Percentiles rank a stretch among this genome's conserved stretches.
Conservation (phyloP, 2,888 invertebrate genomes). For the Hypercompe scribonia region DNA sequence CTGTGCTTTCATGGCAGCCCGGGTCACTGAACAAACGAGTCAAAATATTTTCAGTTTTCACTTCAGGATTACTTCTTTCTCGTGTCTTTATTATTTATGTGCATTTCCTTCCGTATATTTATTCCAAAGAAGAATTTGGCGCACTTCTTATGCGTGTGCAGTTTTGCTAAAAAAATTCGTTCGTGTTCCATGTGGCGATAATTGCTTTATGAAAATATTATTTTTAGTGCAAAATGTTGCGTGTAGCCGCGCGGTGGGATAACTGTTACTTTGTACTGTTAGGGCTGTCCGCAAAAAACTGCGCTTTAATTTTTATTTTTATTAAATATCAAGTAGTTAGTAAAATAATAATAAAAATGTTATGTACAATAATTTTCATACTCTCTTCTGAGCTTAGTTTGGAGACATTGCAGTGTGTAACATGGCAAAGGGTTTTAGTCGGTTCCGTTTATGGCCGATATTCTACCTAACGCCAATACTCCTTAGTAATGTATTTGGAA, state of each 20-base stretch:
- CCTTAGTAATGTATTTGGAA: too few relatives aligned
- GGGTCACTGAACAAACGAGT: too few relatives aligned
- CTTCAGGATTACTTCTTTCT: neutral
- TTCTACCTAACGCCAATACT: too few relatives aligned
- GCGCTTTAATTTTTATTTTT: neutral
- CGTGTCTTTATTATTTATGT: neutral
- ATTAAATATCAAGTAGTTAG: too few relatives aligned
- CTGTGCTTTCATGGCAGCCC: too few relatives aligned
- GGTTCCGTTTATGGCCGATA: too few relatives aligned
- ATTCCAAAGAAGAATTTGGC: neutral
- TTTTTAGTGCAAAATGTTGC: slow-evolving; percentile 17
- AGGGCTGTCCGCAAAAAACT: slow-evolving; percentile 14
- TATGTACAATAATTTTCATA: too few relatives aligned
- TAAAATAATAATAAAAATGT: too few relatives aligned
- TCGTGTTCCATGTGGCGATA: slow-evolving; percentile 19
- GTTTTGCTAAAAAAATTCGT: slow-evolving; percentile 6
- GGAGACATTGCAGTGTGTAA: too few relatives aligned
- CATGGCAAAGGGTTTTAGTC: too few relatives aligned
- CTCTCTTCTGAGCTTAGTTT: too few relatives aligned
- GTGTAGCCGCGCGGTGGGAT: slow-evolving; percentile 1
- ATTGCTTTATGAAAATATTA: slow-evolving; percentile 27
- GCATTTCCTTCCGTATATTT: neutral
- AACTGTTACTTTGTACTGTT: neutral
- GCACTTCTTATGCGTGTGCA: neutral
- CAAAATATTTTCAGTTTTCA: neutral